Conservation (phyloP, 2,888 invertebrate species). For the Bimastos eiseni region DNA sequence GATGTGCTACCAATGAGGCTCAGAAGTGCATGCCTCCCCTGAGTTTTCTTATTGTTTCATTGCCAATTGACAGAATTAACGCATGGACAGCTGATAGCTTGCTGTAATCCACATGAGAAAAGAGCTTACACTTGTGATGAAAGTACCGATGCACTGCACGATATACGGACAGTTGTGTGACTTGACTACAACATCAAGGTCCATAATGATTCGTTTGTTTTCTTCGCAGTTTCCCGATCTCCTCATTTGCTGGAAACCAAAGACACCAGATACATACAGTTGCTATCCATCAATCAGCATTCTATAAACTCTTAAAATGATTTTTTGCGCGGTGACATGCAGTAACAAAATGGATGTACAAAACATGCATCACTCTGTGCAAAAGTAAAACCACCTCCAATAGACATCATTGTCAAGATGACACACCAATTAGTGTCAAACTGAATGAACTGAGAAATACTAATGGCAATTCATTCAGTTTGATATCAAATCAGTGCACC, state of each 20-base stretch:
- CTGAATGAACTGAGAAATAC: neutral
- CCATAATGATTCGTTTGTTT: slow-evolving; percentile 97
- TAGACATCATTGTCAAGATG: too few species aligned
- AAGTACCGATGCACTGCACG: slow-evolving; percentile 94
- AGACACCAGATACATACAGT: slow-evolving; percentile 22
- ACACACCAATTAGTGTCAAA: too few species aligned
- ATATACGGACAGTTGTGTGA: slow-evolving; percentile 96
- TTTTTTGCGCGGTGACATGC: neutral
- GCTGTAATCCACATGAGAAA: too few species aligned
- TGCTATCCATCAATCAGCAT: neutral
- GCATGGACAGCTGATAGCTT: too few species aligned
- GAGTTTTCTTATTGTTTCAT: too few species aligned
- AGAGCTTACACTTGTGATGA: slow-evolving; percentile 80
- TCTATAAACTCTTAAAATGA: neutral
- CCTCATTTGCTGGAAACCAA: slow-evolving; percentile 73
- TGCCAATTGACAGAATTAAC: too few species aligned
- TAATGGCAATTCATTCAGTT: neutral
- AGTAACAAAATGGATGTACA: too few species aligned
- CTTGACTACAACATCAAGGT: slow-evolving; percentile 94
- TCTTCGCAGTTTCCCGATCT: slow-evolving; percentile 94
- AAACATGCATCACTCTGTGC: too few species aligned
- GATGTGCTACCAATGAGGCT: too few species aligned
- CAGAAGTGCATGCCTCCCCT: too few species aligned
- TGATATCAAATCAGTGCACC: too few species aligned
- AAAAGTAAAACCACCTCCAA: too few species aligned